phyloP scores from a whole-genome alignment of 2,113 vertebrate species.

The Calidris pygmaea region DNA sequence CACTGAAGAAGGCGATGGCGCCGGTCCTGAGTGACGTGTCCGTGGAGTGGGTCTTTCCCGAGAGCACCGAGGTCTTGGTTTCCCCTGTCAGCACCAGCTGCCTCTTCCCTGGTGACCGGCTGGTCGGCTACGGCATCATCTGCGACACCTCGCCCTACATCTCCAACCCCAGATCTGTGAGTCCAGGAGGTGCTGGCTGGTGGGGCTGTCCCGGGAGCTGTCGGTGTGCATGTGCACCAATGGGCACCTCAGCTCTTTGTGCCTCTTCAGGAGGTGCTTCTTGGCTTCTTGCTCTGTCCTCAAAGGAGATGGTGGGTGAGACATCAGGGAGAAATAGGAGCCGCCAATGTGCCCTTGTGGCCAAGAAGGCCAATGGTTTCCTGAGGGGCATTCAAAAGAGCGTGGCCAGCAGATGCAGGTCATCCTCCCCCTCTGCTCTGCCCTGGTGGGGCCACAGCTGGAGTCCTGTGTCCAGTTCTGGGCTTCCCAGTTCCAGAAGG shows the following conservation, averaged over 20 bases:
- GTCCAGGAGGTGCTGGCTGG: background rate
- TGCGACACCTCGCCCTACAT: conserved; percentile 86
- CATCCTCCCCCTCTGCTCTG: background rate
- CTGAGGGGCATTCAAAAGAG: background rate
- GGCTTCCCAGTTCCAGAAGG: background rate
- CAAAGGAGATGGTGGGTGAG: background rate
- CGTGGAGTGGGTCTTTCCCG: conserved; percentile 93
- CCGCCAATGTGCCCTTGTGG: background rate
- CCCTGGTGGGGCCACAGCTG: background rate
- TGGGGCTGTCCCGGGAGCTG: background rate
- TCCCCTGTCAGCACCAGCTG: conserved; percentile 84
- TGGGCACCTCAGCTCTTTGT: accelerated
- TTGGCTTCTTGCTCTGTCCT: background rate
- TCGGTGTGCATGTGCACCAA: background rate
- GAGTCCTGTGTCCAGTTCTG: background rate
- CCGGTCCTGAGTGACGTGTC: conserved; percentile 90
- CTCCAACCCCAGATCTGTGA: conserved; percentile 84
- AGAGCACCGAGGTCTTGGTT: conserved; percentile 89
- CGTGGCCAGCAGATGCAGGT: background rate
- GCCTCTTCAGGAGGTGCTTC: background rate
- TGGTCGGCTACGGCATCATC: conserved; percentile 87
- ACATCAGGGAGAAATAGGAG: background rate
- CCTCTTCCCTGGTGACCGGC: conserved; percentile 90
- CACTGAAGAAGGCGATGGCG: conserved; percentile 90
- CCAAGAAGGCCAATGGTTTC: background rate